These are phyloP conservation scores for Huso huso DNA, from an alignment of 2,797 vertebrate genomes.

Conservation along the genomic window DNA sequence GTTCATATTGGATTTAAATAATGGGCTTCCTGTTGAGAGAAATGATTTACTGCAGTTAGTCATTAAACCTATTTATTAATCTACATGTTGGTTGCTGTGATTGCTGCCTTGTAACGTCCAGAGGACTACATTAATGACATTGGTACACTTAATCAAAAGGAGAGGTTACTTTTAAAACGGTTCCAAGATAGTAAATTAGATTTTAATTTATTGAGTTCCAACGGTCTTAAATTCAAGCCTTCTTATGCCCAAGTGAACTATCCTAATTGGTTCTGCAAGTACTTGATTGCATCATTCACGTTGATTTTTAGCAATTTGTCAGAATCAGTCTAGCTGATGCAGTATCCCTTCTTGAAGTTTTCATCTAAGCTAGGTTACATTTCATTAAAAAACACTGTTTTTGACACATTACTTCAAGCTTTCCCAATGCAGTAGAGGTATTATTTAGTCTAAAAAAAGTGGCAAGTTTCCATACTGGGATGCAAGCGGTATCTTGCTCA, in stretches of 20 bases:
- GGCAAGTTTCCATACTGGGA: no score
- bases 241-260: neutral
- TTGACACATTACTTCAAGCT: no score
- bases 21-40: neutral
- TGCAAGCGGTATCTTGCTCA: no score
- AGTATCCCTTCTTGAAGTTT: neutral
- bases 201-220: neutral
- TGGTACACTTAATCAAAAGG: constrained; percentile 21
- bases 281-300: neutral
- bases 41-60: constrained; percentile 2
- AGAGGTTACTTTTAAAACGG: neutral
- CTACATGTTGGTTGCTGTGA: constrained; percentile 14
- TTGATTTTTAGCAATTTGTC: neutral
- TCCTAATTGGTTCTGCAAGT: neutral
- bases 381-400: no score
- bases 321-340: neutral
- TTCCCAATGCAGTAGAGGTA: no score
- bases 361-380: neutral
- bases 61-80: constrained; percentile 18
- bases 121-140: constrained; percentile 21
- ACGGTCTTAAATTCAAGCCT: neutral
- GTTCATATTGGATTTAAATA: constrained; percentile 8
- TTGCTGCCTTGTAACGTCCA: constrained; percentile 10
- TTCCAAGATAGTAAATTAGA: neutral
- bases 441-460: no score